Conservation (phyloP, 2,113 vertebrate species). For the Ptilonorhynchus violaceus region DNA sequence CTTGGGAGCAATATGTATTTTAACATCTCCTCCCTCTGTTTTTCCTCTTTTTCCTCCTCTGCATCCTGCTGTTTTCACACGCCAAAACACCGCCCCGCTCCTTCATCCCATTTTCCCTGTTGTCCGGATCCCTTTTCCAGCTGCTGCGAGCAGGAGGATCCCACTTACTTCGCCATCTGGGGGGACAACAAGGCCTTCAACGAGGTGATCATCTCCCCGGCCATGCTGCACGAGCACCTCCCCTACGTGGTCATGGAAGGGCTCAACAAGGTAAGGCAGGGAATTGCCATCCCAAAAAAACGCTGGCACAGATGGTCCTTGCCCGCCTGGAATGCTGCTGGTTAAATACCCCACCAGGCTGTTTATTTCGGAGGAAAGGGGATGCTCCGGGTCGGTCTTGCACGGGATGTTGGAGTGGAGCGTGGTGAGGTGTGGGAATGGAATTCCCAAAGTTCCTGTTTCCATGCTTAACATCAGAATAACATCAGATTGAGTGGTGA, state of each 20-base stretch:
- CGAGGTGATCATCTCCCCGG: slow-evolving; percentile 97
- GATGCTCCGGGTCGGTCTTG: neutral
- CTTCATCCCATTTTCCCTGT: neutral
- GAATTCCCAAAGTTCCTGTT: neutral
- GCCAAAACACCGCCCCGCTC: neutral
- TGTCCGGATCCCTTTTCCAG: slow-evolving; percentile 61
- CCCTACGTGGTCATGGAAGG: slow-evolving; percentile 98
- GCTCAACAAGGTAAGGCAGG: slow-evolving; percentile 89
- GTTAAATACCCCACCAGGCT: neutral
- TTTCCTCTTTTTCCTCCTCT: neutral
- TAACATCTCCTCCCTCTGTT: neutral
- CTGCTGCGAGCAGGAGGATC: slow-evolving; percentile 94
- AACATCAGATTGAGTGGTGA: fast-evolving
- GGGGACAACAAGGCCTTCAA: slow-evolving; percentile 97
- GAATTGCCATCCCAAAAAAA: neutral
- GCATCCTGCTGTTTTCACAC: neutral
- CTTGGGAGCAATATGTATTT: neutral
- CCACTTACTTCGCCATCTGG: slow-evolving; percentile 98
- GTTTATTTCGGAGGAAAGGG: neutral
- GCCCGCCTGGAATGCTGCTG: neutral
- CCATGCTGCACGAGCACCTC: slow-evolving; percentile 97
- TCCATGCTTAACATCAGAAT: no score
- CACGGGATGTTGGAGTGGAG: neutral
- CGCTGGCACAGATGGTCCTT: fast-evolving
- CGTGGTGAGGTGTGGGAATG: neutral